Base-by-base conservation (phyloP, 2,888 invertebrate species). In the Chaetogeoica ovagalla region DNA sequence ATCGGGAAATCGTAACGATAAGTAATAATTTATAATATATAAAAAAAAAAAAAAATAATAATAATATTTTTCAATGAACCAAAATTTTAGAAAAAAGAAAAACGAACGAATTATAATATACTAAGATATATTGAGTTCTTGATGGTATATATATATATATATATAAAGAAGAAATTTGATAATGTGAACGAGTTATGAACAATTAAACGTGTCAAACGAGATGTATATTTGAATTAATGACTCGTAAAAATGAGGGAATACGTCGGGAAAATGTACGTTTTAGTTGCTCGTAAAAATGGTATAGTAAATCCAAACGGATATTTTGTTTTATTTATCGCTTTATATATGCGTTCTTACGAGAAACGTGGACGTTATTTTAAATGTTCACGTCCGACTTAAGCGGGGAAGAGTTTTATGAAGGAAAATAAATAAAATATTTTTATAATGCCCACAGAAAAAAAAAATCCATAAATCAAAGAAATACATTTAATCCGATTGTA, bases 381-480 rank as follows among this genome's bases (percentile, higher is more conserved):
- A 70, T 21, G 23, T 9, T 3, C 21, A 21, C 21, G 59, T 37
- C 21, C 39, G 21, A 70, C 70, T n/a, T 9, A 37, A 13, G 13
- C n/a, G 11, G 13, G 30, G 30, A 30, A n/a, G 7, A 39, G 57
- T 59, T 59, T 39, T 70, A 37, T 15, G 17, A 15, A 70, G 55
- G 55, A 6, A 30, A 52, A 71, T 43, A 73, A 55, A 73, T 52
- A 73, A 73, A 62, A 52, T 55, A 37, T 73, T 52, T 70, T 57
- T 37, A 57, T 71, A 9, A 21, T 21, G n/a, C 17, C 63, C 17
- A 48, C 17, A 9, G 23, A 17, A 30, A 63, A 21, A 52, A 15
- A 63, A 21, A 52, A 17, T 19, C 48, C 2, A 15, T 52, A 63
- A 73, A 73, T 63, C 9, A n/a, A 63, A 62, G 9, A 52, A 30